Evolutionary conservation across 1,140 invertebrate genomes (phyloP).

Genomic region (Temnothorax longispinosus): DNA sequence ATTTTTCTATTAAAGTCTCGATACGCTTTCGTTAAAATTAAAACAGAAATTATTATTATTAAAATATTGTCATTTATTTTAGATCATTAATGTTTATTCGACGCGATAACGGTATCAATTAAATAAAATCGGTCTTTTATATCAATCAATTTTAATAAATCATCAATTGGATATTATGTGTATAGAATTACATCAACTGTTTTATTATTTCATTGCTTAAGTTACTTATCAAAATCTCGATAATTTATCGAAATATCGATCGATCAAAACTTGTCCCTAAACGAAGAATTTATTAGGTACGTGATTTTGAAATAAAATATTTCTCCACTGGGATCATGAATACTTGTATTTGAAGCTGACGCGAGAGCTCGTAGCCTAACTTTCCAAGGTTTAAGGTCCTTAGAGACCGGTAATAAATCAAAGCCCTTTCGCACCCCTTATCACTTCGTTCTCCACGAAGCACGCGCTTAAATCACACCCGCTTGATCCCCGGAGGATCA

Average conservation of each 20-base stretch:
- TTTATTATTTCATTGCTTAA: neutral
- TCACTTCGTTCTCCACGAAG: slow-evolving; percentile 11
- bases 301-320: neutral
- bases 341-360: neutral
- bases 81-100: neutral
- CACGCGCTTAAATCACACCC: neutral
- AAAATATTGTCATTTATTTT: neutral
- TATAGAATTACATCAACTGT: neutral
- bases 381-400: slow-evolving; percentile 5
- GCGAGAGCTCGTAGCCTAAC: neutral
- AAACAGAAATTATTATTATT: neutral
- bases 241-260: neutral
- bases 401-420: slow-evolving; percentile 27
- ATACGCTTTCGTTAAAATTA: neutral
- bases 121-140: neutral
- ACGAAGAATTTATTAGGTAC: neutral
- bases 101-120: neutral
- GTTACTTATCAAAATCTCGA: neutral
- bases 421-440: neutral
- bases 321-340: neutral
- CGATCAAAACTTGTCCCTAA: neutral
- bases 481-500: slow-evolving; percentile 27
- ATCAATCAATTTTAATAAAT: neutral
- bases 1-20: neutral
- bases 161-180: neutral